Evolutionary conservation across 1,140 invertebrate genomes (phyloP).

Genomic region (Pseudoatta argentina): DNA sequence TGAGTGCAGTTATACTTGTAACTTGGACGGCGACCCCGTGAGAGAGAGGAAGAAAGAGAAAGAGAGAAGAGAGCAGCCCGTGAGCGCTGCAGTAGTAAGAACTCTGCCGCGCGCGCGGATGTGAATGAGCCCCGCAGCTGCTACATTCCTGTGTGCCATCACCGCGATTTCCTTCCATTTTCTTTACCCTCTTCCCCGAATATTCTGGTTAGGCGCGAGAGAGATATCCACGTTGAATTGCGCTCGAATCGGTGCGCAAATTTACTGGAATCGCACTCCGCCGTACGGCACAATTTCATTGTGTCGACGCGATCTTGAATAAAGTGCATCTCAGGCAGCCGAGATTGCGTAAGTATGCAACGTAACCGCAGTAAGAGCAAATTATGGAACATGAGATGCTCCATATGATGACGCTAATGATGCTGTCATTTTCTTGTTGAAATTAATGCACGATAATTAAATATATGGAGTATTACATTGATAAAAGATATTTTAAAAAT

Average conservation of each 20-base stretch:
- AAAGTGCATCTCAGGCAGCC: not conserved
- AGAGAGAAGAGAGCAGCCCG: constrained; percentile 44
- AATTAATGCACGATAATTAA: not conserved
- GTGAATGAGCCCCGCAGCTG: constrained; percentile 85
- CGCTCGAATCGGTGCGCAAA: constrained; percentile 18
- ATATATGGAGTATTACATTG: not conserved
- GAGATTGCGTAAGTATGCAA: constrained; percentile 26
- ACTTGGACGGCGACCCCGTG: constrained; percentile 81
- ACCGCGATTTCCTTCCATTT: constrained; percentile 79
- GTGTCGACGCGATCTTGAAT: constrained; percentile 32
- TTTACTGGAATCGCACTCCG: not conserved
- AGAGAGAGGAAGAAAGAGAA: constrained; percentile 50
- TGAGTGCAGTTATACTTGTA: constrained; percentile 82
- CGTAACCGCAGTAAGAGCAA: not conserved
- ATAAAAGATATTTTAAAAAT: not conserved
- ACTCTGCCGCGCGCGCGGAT: constrained; percentile 82
- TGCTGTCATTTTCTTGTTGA: not conserved
- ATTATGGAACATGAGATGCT: not conserved
- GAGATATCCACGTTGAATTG: constrained; percentile 13
- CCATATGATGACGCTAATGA: not conserved
- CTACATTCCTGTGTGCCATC: constrained; percentile 84
- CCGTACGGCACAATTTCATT: constrained; percentile 32
- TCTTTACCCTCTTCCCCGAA: constrained; percentile 73
- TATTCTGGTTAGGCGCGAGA: constrained; percentile 64
- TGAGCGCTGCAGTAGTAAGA: constrained; percentile 81